Evolutionary conservation across 2,113 vertebrate genomes (phyloP), one percentile per base, ranked within the genome.

Genomic region (Emberiza fucata): DNA sequence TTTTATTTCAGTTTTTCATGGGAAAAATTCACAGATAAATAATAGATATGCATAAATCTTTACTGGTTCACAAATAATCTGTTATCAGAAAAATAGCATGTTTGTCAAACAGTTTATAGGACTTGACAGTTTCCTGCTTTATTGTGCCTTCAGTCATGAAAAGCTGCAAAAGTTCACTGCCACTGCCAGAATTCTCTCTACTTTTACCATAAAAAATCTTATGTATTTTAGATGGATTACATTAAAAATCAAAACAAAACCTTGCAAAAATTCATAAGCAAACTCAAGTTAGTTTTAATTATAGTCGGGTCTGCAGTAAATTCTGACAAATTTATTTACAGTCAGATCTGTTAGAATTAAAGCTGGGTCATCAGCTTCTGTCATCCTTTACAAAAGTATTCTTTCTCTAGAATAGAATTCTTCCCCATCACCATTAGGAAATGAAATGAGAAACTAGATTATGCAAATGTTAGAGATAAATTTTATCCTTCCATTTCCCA

Each of bases 1-100:
- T 65, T 88, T 88, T n/a, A 60, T 81, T 82, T 82, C 11, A n/a
- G 70, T 85, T 96, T 90, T 50, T 31, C 12, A 28, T 70, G 19
- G 29, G 21, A 94, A 40, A 3, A 1, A 35, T 82, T 84, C n/a
- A 69, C 31, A 91, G 8, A 4, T 77, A 86, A 83, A 48, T 54
- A 83, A 79, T 47, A 57, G 6, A 33, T 78, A 88, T 57, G 33
- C 48, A 63, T 59, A 86, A 88, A 88, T 35, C 40, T 59, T 5
- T 83, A 73, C 19, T 47, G 16, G 8, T 78, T 86, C 23, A 47
- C 27, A 92, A 86, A 90, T 78, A 50, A 86, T 33, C 18, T 86
- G 16, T 39, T 90, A 47, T 29, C 33, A 77, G 76, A 61, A 80
- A 90, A 88, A 90, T 45, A 28, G 4, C 33, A 81, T 82, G 23